Conservation (phyloP, 2,888 invertebrate genomes). For the Caenorhabditis sp. region DNA sequence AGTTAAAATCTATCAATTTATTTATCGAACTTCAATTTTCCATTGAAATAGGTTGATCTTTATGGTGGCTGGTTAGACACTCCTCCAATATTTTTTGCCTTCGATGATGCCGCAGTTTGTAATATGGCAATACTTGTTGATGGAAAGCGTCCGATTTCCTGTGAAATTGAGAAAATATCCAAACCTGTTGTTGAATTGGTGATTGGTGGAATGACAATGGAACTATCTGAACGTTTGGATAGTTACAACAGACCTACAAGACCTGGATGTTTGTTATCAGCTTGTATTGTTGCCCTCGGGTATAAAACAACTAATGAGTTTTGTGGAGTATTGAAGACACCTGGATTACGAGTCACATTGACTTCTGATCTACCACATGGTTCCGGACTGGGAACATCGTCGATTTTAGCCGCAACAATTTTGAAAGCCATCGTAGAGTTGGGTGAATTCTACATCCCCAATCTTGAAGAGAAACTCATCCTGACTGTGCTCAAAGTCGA, state of each 20-base stretch:
- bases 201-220: not conserved
- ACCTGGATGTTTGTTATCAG: slow-evolving; percentile 54
- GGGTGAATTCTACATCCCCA: not conserved
- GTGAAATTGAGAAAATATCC: slow-evolving; percentile 10
- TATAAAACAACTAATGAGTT: slow-evolving; percentile 8
- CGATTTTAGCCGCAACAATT: slow-evolving; percentile 75
- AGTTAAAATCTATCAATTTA: no score
- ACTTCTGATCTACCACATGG: slow-evolving; percentile 60
- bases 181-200: slow-evolving; percentile 3
- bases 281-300: slow-evolving; percentile 53
- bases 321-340: slow-evolving; percentile 7
- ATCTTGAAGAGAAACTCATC: slow-evolving; percentile 10
- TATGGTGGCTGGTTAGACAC: slow-evolving; percentile 76
- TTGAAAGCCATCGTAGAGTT: slow-evolving; percentile 71
- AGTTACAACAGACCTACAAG: slow-evolving; percentile 24
- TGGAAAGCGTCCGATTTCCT: slow-evolving; percentile 66
- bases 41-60: no score
- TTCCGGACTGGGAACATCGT: slow-evolving; percentile 75
- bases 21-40: no score
- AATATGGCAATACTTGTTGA: slow-evolving; percentile 74
- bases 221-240: slow-evolving; percentile 3
- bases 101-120: slow-evolving; percentile 73
- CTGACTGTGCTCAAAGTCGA: slow-evolving; percentile 72
- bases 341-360: slow-evolving; percentile 34
- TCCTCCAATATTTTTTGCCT: slow-evolving; percentile 76